Percentiles rank a stretch among this genome's conserved stretches.
phyloP scores from a whole-genome alignment of 1,140 invertebrate species.

The Pentalonia nigronervosa region DNA sequence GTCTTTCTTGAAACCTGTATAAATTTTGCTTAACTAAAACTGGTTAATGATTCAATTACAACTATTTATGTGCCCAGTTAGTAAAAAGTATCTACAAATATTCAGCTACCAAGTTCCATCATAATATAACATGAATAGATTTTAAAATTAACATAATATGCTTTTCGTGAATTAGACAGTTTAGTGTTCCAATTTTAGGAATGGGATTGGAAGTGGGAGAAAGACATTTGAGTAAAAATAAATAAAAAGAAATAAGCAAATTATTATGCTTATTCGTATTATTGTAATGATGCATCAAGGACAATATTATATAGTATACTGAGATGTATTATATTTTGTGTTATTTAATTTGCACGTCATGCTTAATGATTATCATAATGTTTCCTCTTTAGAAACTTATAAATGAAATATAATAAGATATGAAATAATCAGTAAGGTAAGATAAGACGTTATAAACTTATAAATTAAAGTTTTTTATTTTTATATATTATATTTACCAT shows the following conservation, averaged over 20 bases:
- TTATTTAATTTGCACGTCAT: background rate
- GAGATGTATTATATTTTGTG: background rate
- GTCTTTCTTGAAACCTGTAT: background rate
- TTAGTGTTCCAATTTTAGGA: background rate
- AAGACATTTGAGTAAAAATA: background rate
- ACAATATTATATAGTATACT: background rate
- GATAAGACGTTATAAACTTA: background rate
- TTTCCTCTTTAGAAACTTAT: background rate
- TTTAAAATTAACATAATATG: background rate
- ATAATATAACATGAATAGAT: too few species aligned
- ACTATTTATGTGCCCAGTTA: background rate
- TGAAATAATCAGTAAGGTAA: background rate
- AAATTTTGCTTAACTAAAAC: background rate
- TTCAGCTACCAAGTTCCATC: background rate
- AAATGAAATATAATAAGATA: background rate
- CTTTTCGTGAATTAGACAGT: background rate
- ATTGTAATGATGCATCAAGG: background rate
- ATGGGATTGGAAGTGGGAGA: background rate
- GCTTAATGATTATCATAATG: background rate
- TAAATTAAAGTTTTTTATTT: background rate
- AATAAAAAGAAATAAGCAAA: background rate
- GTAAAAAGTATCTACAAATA: background rate
- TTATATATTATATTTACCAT: too few species aligned
- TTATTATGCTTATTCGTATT: background rate
- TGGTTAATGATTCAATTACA: background rate